These are phyloP conservation scores for Sander vitreus DNA, from an alignment of 2,113 vertebrate species.

Conservation along the genomic window DNA sequence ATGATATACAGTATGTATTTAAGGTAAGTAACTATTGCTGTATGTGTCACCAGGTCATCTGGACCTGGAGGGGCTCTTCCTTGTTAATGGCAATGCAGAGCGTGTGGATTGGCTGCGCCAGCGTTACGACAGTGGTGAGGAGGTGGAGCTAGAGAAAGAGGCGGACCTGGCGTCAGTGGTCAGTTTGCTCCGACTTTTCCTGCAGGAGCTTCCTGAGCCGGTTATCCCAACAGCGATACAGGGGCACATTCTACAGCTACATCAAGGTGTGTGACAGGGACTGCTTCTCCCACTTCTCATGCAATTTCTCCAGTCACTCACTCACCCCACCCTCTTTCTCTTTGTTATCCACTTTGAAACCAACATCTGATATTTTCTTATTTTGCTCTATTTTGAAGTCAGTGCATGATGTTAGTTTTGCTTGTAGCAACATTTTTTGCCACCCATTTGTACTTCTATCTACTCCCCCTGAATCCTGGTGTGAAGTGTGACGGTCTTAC, in stretches of 20 bases:
- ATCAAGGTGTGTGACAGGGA: constrained; percentile 87
- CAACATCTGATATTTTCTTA: background rate
- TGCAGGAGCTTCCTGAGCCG: constrained; percentile 98
- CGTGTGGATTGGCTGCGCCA: constrained; percentile 97
- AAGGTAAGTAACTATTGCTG: background rate
- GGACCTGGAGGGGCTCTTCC: constrained; percentile 96
- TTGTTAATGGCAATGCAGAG: constrained; percentile 98
- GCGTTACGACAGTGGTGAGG: constrained; percentile 94
- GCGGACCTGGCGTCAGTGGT: constrained; percentile 97
- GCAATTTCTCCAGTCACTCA: background rate
- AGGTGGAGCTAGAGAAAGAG: constrained; percentile 97
- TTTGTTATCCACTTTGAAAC: background rate
- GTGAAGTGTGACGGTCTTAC: background rate
- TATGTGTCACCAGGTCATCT: constrained; percentile 86
- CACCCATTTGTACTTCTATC: background rate
- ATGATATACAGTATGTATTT: background rate
- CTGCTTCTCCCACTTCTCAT: background rate
- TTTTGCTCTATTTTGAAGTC: background rate
- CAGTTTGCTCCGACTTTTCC: constrained; percentile 96
- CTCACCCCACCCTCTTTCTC: background rate
- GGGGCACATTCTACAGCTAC: constrained; percentile 92
- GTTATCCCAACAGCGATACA: constrained; percentile 93
- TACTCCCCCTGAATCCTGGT: background rate
- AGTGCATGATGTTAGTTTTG: background rate
- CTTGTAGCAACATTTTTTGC: background rate